Evolutionary conservation across 2,797 vertebrate genomes (phyloP), one percentile per base, ranked within the genome.

Genomic region (Leptodactylus fallax): DNA sequence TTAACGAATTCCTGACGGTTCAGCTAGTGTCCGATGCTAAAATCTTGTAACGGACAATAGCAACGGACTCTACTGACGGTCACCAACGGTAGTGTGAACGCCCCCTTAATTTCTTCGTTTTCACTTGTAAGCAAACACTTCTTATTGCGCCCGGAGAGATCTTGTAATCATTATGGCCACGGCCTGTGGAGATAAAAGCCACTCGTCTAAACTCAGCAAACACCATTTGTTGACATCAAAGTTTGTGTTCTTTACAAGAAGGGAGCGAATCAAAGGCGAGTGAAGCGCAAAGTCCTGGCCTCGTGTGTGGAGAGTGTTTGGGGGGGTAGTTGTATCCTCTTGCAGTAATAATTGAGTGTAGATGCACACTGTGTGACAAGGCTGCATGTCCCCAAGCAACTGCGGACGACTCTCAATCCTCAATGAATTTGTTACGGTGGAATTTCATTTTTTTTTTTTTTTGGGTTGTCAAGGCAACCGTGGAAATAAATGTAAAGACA

Each of bases 401-500:
- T 49, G 90, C 45, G 90, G 90, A 83, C 92, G 83, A 88, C 80
- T 23, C 60, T 1, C 56, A 61, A 21, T n/a, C 79, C 60, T 81
- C 90, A 92, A 81, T 87, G 86, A 92, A 90, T 89, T 86, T 86
- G 45, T 69, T 47, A 89, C 91, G 90, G 88, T 72, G 71, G 45
- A 72, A 72, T 72, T 49, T 72, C 3, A 47, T 3, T 86, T 92
- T 92, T 90, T 77, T 92, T 93, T 90, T 91, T 92, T 17, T 91
- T 6, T 81, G 78, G 88, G 92, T 92, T 94, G 90, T 92, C 87
- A 0, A 87, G 92, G 90, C 88, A 94, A 91, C 93, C 87, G 76
- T 85, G 91, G 90, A 92, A 93, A 92, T 91, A 93, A 92, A 27
- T 91, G 87, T 83, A 85, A 91, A 91, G 92, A 92, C 93, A 91